Percentiles rank a stretch among this genome's conserved stretches.
phyloP scores from a whole-genome alignment of 2,888 invertebrate genomes.

The Orthonychiurus folsomi region DNA sequence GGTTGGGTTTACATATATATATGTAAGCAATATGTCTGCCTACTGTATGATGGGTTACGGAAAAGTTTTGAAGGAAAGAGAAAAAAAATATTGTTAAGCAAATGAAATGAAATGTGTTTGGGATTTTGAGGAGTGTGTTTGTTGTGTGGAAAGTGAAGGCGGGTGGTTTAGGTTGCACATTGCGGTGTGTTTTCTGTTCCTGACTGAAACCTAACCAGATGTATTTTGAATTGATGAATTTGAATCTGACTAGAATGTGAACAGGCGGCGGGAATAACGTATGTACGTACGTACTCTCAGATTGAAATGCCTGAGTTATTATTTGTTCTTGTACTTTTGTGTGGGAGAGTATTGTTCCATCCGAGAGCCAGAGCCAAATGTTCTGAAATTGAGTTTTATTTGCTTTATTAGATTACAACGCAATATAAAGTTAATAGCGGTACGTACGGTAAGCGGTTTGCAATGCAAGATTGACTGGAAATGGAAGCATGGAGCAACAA shows the following conservation, averaged over 20 bases:
- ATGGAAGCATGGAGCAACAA: neutral
- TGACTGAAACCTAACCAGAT: neutral
- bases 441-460: neutral
- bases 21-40: too few relatives aligned
- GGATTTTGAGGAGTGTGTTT: too few relatives aligned
- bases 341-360: too few relatives aligned
- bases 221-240: constrained; percentile 1
- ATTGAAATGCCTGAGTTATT: too few relatives aligned
- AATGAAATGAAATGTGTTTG: constrained; percentile 1
- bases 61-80: neutral
- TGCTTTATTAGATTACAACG: too few relatives aligned
- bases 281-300: too few relatives aligned
- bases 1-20: too few relatives aligned
- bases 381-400: neutral
- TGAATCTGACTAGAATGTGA: too few relatives aligned
- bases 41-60: too few relatives aligned
- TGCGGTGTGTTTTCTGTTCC: neutral
- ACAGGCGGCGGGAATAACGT: too few relatives aligned
- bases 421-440: too few relatives aligned
- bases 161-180: neutral
- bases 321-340: neutral
- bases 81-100: neutral
- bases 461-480: neutral
- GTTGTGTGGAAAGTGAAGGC: too few relatives aligned
- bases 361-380: neutral